Evolutionary conservation across 2,888 invertebrate species (phyloP).

Genomic region (Myopa testacea): DNA sequence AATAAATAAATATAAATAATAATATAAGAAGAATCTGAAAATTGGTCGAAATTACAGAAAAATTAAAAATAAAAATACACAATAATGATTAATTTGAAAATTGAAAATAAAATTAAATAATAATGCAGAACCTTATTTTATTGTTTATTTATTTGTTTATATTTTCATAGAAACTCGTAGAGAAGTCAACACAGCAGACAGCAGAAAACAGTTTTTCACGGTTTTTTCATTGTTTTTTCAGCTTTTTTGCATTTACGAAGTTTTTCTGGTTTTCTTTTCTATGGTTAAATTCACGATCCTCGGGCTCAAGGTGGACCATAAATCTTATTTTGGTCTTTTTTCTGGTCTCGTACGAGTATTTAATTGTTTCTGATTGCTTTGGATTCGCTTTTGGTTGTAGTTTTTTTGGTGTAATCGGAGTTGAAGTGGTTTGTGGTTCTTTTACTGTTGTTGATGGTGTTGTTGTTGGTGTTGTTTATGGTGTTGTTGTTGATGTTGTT

Average conservation of each 20-base stretch:
- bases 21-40: background rate
- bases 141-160: no score
- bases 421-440: no score
- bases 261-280: no score
- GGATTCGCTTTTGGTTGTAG: background rate
- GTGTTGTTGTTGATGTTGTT: background rate
- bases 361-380: background rate
- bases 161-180: no score
- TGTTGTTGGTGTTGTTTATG: background rate
- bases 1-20: background rate
- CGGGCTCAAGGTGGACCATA: background rate
- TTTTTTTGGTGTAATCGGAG: background rate
- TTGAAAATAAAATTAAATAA: no score
- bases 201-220: no score
- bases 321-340: slow-evolving; percentile 2
- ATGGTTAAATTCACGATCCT: background rate
- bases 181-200: no score
- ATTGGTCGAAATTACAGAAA: background rate
- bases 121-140: no score
- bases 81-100: no score
- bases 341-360: background rate
- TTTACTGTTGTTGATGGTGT: no score
- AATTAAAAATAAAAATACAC: background rate
- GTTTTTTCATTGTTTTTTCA: no score
- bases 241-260: no score